phyloP scores from a whole-genome alignment of 1,140 invertebrate species.

The Polyergus mexicanus region DNA sequence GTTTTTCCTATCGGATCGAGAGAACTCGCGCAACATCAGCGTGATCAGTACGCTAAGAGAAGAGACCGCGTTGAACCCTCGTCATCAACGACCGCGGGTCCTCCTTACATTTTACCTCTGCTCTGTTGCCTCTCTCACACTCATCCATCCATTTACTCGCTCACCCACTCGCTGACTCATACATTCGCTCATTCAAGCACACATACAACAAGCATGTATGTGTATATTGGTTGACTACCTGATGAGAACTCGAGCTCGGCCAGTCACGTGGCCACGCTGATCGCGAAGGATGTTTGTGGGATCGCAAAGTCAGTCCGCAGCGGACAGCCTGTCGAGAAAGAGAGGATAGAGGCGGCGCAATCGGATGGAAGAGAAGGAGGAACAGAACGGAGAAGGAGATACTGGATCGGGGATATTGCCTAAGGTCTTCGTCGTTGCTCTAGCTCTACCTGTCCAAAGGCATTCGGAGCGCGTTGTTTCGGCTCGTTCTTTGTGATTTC shows the following conservation, averaged over 20 bases:
- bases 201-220: background rate
- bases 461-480: constrained; percentile 36
- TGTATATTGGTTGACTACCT: constrained; percentile 74
- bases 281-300: constrained; percentile 83
- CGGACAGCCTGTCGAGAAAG: constrained; percentile 75
- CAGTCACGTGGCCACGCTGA: constrained; percentile 82
- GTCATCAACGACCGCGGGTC: constrained; percentile 32
- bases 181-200: background rate
- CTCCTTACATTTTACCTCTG: constrained; percentile 54
- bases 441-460: constrained; percentile 48
- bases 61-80: constrained; percentile 21
- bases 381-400: constrained; percentile 53
- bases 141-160: constrained; percentile 15
- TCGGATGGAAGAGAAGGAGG: constrained; percentile 11
- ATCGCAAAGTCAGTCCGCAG: constrained; percentile 82
- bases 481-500: background rate
- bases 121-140: background rate
- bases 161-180: background rate
- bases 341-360: constrained; percentile 53
- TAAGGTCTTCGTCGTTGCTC: constrained; percentile 62
- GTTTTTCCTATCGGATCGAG: constrained; percentile 26
- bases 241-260: constrained; percentile 77
- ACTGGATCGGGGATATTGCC: constrained; percentile 66
- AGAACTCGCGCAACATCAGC: background rate
- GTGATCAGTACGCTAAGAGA: constrained; percentile 6